phyloP scores from a whole-genome alignment of 1,140 invertebrate species.

The Hermatobates lingyangjiaoensis region DNA sequence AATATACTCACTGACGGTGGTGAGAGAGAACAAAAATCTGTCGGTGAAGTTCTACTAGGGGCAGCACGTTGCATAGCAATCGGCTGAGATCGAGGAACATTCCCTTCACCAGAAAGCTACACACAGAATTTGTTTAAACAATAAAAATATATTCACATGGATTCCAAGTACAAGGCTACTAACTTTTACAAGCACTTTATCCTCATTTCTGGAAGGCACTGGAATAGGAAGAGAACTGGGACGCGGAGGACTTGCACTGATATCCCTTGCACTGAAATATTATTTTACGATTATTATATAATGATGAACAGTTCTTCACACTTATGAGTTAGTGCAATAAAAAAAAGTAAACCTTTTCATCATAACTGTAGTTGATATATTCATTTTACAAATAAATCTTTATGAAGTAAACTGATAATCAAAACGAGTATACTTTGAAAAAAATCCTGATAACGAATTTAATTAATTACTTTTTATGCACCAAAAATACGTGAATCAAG shows the following conservation, averaged over 20 bases:
- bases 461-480: no score
- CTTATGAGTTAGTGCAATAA: no score
- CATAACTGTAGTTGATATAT: no score
- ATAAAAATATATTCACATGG: no score
- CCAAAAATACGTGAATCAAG: no score
- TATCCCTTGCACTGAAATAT: conserved; percentile 10
- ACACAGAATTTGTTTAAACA: no score
- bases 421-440: no score
- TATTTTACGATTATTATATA: neutral
- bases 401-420: no score
- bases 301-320: no score
- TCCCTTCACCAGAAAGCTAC: conserved; percentile 9
- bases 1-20: conserved; percentile 60
- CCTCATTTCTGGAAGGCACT: conserved; percentile 37
- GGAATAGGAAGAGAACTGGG: conserved; percentile 53
- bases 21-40: conserved; percentile 70
- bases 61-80: conserved; percentile 44
- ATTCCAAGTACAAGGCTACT: neutral
- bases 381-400: no score
- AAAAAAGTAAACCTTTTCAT: no score
- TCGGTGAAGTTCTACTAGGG: conserved; percentile 24
- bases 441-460: no score
- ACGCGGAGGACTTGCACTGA: conserved; percentile 36
- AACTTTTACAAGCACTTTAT: neutral
- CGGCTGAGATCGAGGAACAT: conserved; percentile 60